Percentiles rank a stretch among this genome's conserved stretches.
Conservation (phyloP, 2,113 vertebrate genomes). For the Neotoma lepida region DNA sequence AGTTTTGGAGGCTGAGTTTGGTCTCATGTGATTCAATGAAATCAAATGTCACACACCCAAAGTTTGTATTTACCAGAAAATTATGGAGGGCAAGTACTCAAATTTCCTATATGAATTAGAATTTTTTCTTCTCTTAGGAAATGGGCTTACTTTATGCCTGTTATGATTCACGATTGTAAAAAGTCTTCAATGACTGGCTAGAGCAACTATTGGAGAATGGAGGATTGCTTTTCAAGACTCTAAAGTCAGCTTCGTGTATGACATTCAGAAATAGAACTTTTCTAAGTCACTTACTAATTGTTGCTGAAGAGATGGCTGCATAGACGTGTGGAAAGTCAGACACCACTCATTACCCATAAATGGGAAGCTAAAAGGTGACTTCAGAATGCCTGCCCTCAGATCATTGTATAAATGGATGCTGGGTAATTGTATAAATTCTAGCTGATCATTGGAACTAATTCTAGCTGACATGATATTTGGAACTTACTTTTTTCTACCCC, state of each 20-base stretch:
- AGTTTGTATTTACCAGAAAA: not conserved
- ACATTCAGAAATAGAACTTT: not conserved
- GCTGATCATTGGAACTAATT: not conserved
- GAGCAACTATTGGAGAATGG: not conserved
- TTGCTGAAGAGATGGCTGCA: not conserved
- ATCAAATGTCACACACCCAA: not conserved
- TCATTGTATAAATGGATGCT: too few relatives aligned
- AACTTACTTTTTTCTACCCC: not conserved
- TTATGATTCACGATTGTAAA: not conserved
- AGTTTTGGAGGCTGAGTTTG: not conserved
- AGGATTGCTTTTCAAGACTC: not conserved
- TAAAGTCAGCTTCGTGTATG: not conserved
- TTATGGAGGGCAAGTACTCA: not conserved
- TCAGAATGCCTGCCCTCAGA: not conserved
- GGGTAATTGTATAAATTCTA: not conserved
- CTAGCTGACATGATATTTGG: too few relatives aligned
- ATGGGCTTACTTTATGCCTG: not conserved
- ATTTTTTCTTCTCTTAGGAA: not conserved
- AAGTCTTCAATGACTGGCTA: not conserved
- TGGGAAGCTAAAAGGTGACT: not conserved
- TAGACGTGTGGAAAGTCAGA: not conserved
- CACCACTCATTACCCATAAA: not conserved
- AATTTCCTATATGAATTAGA: not conserved
- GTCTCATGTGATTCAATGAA: not conserved
- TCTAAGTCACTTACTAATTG: not conserved